Base-by-base conservation (phyloP, 1,140 invertebrate species). In the Pristionchus pacificus region DNA sequence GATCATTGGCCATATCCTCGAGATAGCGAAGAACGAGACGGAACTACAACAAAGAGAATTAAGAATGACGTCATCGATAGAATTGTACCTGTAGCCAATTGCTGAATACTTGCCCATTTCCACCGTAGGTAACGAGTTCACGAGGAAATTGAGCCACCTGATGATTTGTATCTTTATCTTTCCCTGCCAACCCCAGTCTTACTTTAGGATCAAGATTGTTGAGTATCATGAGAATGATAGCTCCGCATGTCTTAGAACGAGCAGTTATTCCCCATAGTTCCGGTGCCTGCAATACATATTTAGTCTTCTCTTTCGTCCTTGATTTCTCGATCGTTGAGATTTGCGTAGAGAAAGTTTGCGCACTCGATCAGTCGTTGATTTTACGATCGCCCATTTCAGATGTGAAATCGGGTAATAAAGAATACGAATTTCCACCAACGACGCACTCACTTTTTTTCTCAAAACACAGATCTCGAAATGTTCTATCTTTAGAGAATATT, bases 31-130 rank as follows among this genome's bases (percentile, higher is more conserved):
- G 87, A 57, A 86, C 84, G 55, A 90, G 74, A 83, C 88, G 87
- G 82, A 90, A 90, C 88, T 90, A 78, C 59, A 82, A 74, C 58
- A 33, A 62, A 72, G 61, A 73, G 55, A 55, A 38, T 60, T 67
- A 70, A 33, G 49, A 24, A 68, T 24, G 38, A 33, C 24, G 19
- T 57, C 28, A 38, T 13, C 30, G 59, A 72, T 19, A 27, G 28
- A 62, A 29, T 25, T 65, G 14, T 78, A 89, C 88, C 85, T 89
- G 89, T 1, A 88, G 88, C 89, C 89, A 90, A 78, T 90, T 90
- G 2, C 88, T 88, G 77, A 90, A 89, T 0, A 89, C 89, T 82
- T 90, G 89, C 2, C 89, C 89, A 83, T 90, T 90, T 19, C 89
- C 89, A 13, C 89, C 89, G 81, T 90, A 90, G 6, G 89, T 90